These are phyloP conservation scores for Hyles vespertilio DNA, from an alignment of 1,140 invertebrate species.

Conservation along the genomic window DNA sequence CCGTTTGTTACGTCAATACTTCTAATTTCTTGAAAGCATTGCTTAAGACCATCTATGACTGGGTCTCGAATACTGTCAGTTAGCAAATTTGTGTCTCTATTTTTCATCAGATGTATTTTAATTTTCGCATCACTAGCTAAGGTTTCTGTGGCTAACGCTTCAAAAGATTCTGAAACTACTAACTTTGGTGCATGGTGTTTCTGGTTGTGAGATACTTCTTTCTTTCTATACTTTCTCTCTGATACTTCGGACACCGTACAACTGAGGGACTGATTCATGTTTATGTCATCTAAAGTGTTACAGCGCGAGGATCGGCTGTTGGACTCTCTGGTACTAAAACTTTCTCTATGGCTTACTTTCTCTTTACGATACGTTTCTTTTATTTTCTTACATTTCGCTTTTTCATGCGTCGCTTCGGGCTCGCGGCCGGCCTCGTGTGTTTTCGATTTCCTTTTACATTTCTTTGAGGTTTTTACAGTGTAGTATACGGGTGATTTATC, in stretches of 20 bases:
- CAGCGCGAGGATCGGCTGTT: constrained; percentile 40
- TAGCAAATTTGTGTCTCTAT: constrained; percentile 48
- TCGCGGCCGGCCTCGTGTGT: constrained; percentile 15
- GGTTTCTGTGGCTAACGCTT: constrained; percentile 50
- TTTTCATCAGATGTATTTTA: constrained; percentile 65
- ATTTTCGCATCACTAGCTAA: constrained; percentile 40
- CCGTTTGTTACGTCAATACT: constrained; percentile 22
- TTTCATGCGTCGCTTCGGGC: constrained; percentile 25
- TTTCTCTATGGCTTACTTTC: constrained; percentile 28
- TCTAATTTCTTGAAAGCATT: constrained; percentile 40
- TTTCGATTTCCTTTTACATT: constrained; percentile 29
- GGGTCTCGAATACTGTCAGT: constrained; percentile 48
- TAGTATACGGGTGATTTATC: constrained; percentile 37
- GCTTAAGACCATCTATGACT: constrained; percentile 43
- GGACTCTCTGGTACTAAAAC: constrained; percentile 35
- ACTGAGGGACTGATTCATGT: constrained; percentile 49
- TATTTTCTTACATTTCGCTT: constrained; percentile 27
- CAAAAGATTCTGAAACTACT: constrained; percentile 48
- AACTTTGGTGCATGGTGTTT: constrained; percentile 34
- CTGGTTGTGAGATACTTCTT: constrained; percentile 23
- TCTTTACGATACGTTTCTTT: constrained; percentile 28
- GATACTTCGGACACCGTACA: constrained; percentile 52
- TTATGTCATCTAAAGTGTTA: constrained; percentile 53
- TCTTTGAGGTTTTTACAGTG: constrained; percentile 50
- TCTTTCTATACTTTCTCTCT: constrained; percentile 41